A percentile compares a stretch with the other conserved stretches of the same genome.
These are phyloP conservation scores for Diarsia brunnea DNA, from an alignment of 2,888 invertebrate species.

Conservation along the genomic window DNA sequence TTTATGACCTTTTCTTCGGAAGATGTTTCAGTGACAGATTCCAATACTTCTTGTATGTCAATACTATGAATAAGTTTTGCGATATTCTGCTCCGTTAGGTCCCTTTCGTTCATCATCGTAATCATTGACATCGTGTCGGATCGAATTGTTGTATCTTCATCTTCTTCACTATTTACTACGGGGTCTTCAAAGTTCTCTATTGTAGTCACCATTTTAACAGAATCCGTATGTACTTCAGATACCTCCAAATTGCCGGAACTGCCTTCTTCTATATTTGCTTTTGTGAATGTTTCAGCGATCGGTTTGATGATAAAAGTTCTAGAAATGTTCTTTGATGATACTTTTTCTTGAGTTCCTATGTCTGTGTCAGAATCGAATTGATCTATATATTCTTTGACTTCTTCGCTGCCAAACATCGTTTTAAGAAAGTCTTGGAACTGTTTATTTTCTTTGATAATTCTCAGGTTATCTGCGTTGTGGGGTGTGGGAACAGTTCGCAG, in stretches of 20 bases:
- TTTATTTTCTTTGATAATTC: conserved; percentile 67
- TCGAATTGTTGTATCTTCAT: not conserved
- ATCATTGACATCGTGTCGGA: not conserved
- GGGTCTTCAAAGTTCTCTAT: conserved; percentile 38
- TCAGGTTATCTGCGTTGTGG: conserved; percentile 55
- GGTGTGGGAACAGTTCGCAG: not conserved
- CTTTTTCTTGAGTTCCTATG: not conserved
- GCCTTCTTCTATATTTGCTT: not conserved
- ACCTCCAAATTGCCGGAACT: not conserved
- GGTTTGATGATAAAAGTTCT: not conserved
- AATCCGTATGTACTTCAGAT: not conserved
- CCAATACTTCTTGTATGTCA: conserved; percentile 68
- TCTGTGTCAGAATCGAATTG: conserved; percentile 26
- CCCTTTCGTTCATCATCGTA: not conserved
- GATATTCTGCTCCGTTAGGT: conserved; percentile 48
- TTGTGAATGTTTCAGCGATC: not conserved
- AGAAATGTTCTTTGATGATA: not conserved
- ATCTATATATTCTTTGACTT: conserved; percentile 65
- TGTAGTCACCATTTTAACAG: conserved; percentile 30
- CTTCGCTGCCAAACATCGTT: conserved; percentile 76
- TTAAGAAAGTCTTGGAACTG: conserved; percentile 75
- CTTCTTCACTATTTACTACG: not conserved
- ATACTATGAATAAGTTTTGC: conserved; percentile 72
- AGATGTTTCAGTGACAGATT: conserved; percentile 11
- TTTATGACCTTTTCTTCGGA: not conserved